Percentiles rank a stretch among this genome's conserved stretches.
Evolutionary conservation across 2,797 vertebrate genomes (phyloP).

Genomic region (Leptatherina wallacei): DNA sequence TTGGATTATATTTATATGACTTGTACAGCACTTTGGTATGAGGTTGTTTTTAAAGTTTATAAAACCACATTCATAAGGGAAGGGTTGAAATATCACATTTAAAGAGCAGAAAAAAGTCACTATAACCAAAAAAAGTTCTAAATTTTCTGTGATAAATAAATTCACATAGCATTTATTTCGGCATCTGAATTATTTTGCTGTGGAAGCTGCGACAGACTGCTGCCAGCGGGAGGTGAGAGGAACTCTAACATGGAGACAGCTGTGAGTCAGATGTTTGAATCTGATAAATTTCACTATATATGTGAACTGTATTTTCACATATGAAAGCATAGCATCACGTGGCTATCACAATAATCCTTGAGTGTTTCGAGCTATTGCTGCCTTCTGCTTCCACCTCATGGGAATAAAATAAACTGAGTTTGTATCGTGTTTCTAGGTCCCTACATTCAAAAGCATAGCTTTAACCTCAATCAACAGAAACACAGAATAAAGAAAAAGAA

Average conservation of each 20-base stretch:
- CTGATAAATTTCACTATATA: constrained; percentile 25
- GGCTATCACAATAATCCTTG: constrained; percentile 13
- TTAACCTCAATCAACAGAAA: no score
- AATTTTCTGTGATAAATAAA: not conserved
- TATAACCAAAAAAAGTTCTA: not conserved
- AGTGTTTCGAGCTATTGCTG: not conserved
- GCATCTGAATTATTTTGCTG: not conserved
- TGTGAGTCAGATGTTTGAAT: constrained; percentile 47
- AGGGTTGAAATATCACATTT: not conserved
- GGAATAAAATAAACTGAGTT: not conserved
- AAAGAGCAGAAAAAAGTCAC: not conserved
- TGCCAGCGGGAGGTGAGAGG: constrained; percentile 42
- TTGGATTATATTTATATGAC: no score
- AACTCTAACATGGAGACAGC: constrained; percentile 38
- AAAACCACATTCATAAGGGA: not conserved
- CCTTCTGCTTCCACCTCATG: constrained; percentile 1
- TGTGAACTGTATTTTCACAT: constrained; percentile 30
- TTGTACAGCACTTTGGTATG: no score
- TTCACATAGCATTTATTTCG: not conserved
- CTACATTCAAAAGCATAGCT: not conserved
- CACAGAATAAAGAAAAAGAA: no score
- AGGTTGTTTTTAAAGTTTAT: no score
- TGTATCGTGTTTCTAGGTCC: not conserved
- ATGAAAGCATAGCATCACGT: constrained; percentile 44
- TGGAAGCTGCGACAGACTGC: constrained; percentile 15